phyloP scores from a whole-genome alignment of 2,888 invertebrate species.

The Xestobium rufovillosum region DNA sequence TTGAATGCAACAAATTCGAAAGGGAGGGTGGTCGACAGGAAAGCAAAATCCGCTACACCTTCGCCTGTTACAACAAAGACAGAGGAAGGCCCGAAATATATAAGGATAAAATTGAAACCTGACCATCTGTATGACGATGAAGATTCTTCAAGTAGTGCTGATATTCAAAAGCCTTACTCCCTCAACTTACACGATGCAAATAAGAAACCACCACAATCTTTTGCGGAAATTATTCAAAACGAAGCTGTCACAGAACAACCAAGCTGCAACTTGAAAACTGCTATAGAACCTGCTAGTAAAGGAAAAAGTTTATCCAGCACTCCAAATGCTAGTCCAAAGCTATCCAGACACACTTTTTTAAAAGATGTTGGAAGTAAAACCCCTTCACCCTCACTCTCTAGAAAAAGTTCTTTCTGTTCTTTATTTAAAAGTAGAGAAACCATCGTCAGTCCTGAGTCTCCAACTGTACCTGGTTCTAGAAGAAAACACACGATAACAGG shows the following conservation, averaged over 20 bases:
- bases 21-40: slow-evolving; percentile 18
- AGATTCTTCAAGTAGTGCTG: slow-evolving; percentile 38
- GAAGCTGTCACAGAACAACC: slow-evolving; percentile 25
- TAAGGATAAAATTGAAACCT: slow-evolving; percentile 65
- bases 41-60: slow-evolving; percentile 24
- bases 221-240: slow-evolving; percentile 39
- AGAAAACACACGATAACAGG: slow-evolving; percentile 37
- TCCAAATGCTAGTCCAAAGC: slow-evolving; percentile 46
- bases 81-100: slow-evolving; percentile 45
- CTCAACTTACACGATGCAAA: slow-evolving; percentile 47
- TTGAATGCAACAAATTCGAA: slow-evolving; percentile 9
- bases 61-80: slow-evolving; percentile 16
- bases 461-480: slow-evolving; percentile 39
- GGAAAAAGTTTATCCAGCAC: slow-evolving; percentile 28
- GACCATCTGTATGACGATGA: slow-evolving; percentile 62
- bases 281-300: slow-evolving; percentile 16
- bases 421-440: slow-evolving; percentile 68
- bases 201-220: slow-evolving; percentile 40
- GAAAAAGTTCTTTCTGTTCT: slow-evolving; percentile 76
- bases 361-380: slow-evolving; percentile 38
- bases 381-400: slow-evolving; percentile 67
- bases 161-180: slow-evolving; percentile 52
- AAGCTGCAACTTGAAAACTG: slow-evolving; percentile 16
- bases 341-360: slow-evolving; percentile 34
- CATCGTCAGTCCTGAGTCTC: slow-evolving; percentile 56